Evolutionary conservation across 2,113 vertebrate genomes (phyloP).

Genomic region (Lagopus leucura): DNA sequence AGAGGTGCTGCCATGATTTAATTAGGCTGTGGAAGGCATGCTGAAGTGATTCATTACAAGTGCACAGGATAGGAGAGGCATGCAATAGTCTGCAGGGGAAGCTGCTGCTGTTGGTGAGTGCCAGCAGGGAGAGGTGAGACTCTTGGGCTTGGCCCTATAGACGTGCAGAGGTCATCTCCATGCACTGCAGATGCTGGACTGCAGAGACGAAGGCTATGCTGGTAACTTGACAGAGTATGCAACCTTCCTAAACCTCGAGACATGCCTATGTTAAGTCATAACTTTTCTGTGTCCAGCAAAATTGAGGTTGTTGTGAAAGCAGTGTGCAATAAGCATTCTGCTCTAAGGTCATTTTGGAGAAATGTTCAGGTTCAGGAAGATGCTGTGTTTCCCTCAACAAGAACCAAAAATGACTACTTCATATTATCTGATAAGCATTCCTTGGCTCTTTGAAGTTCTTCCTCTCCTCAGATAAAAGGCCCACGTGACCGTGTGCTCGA

Average conservation of each 20-base stretch:
- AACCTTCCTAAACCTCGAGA: neutral
- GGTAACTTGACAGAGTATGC: neutral
- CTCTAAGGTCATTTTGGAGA: neutral
- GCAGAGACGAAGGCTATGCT: neutral
- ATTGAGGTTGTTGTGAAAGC: neutral
- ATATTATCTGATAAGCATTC: neutral
- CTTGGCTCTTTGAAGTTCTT: neutral
- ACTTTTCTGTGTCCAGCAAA: neutral
- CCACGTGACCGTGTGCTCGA: neutral
- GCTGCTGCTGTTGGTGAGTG: neutral
- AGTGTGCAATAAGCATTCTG: neutral
- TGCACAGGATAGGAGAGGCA: neutral
- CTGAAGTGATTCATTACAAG: neutral
- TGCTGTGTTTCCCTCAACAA: neutral
- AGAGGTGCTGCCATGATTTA: neutral
- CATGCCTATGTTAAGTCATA: neutral
- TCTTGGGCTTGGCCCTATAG: neutral
- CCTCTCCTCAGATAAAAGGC: neutral
- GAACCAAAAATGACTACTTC: neutral
- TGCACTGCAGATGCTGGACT: fast-evolving
- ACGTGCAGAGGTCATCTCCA: neutral
- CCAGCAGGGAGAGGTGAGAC: neutral
- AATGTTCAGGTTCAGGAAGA: neutral
- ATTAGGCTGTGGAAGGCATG: neutral
- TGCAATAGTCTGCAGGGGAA: neutral